Conservation (phyloP, 2,797 vertebrate genomes). For the Hephaestus fuliginosus region DNA sequence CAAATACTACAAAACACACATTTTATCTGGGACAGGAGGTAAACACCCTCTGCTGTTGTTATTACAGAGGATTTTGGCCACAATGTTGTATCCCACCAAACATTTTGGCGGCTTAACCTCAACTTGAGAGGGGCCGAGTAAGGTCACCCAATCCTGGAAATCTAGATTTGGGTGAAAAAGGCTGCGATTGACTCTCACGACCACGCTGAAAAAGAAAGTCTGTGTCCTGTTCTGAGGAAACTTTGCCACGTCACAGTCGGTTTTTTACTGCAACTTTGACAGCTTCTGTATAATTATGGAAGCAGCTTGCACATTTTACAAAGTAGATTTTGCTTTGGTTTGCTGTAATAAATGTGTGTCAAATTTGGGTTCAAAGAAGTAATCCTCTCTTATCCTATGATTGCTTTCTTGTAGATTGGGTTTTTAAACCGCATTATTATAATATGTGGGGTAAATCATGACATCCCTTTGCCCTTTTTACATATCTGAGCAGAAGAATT, state of each 20-base stretch:
- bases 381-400: background rate
- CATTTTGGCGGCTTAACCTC: background rate
- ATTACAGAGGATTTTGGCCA: background rate
- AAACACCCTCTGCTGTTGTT: background rate
- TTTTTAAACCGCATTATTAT: background rate
- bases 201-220: background rate
- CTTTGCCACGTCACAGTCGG: background rate
- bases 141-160: background rate
- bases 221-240: background rate
- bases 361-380: background rate
- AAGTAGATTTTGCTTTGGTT: background rate
- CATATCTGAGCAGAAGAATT: constrained; percentile 12
- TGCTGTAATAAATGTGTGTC: background rate
- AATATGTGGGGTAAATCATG: background rate
- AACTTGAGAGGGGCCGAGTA: background rate
- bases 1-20: background rate
- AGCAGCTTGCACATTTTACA: background rate
- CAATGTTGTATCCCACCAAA: background rate
- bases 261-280: background rate
- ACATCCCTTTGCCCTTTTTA: background rate
- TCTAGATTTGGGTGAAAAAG: background rate
- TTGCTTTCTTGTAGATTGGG: background rate
- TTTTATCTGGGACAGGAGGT: background rate
- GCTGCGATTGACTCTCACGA: constrained; percentile 12
- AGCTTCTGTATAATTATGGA: background rate